Evolutionary conservation across 2,888 invertebrate genomes (phyloP), one percentile per base, ranked within the genome.

Genomic region (Drosophila kuntzei): DNA sequence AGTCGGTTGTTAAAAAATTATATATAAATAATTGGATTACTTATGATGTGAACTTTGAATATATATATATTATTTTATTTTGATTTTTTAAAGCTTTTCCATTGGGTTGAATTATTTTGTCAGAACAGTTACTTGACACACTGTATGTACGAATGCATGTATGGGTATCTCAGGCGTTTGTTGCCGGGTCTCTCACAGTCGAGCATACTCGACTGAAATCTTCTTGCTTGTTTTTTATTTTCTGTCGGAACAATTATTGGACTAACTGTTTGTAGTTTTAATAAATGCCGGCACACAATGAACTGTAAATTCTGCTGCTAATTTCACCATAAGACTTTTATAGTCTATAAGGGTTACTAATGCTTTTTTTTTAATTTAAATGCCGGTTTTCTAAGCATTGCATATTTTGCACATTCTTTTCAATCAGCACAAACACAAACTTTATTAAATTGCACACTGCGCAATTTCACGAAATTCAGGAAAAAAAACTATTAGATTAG

Each of bases 361-460:
- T 36, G 34, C n/a, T 5, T 18, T 39, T 18, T 36, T 11, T 8
- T 1, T 5, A 2, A 39, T 18, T 18, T 5, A 11, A 11, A 18
- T 1, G 9, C 11, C 9, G 18, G 16, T 18, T 18, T 18, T 12
- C 0, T 7, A 36, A 1, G 3, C 36, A 7, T 14, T 7, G 6
- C 7, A 11, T 39, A 18, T 18, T 7, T 39, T 1, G 9, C 18
- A 18, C 16, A 16, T 18, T 9, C 9, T 16, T 11, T 39, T 12
- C 4, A 12, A 39, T 6, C 2, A 20, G 12, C 22, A 25, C 5
- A 39, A 20, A 18, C 22, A 22, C 22, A 20, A 34, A n/a, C 16
- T 3, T 22, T 14, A 14, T 34, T 39, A 2, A 22, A 36, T 47
- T 37, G 22, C 34, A 25, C 2, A 47, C 27, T 57, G 41, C 53